Evolutionary conservation across 2,113 vertebrate genomes (phyloP).

Genomic region (Daboia siamensis): DNA sequence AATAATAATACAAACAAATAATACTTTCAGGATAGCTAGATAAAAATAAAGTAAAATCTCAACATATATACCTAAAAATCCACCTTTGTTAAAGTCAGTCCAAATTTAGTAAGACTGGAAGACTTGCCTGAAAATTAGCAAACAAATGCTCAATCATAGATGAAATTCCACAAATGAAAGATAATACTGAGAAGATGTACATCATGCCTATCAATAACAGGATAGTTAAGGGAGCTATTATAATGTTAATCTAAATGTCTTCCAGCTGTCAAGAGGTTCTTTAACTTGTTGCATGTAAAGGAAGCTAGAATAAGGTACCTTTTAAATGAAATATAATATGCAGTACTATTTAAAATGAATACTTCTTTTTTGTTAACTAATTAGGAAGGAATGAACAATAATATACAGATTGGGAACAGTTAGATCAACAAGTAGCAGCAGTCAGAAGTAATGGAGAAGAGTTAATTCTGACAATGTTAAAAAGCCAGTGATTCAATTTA

Average conservation of each 20-base stretch:
- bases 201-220: background rate
- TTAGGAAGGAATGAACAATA: background rate
- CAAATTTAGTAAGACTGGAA: background rate
- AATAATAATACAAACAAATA: background rate
- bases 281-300: background rate
- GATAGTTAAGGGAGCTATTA: background rate
- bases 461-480: background rate
- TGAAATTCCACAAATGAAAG: background rate
- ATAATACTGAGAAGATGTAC: background rate
- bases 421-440: background rate
- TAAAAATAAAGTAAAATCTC: background rate
- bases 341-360: background rate
- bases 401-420: background rate
- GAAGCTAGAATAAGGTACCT: background rate
- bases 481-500: background rate
- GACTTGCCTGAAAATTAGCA: background rate
- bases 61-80: background rate
- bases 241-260: background rate
- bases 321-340: background rate
- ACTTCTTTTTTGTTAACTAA: background rate
- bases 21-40: background rate
- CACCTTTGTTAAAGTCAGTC: background rate
- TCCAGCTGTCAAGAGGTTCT: background rate
- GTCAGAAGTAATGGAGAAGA: background rate
- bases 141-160: background rate